Conservation (phyloP, 2,888 invertebrate species). For the Caenorhabditis angaria region DNA sequence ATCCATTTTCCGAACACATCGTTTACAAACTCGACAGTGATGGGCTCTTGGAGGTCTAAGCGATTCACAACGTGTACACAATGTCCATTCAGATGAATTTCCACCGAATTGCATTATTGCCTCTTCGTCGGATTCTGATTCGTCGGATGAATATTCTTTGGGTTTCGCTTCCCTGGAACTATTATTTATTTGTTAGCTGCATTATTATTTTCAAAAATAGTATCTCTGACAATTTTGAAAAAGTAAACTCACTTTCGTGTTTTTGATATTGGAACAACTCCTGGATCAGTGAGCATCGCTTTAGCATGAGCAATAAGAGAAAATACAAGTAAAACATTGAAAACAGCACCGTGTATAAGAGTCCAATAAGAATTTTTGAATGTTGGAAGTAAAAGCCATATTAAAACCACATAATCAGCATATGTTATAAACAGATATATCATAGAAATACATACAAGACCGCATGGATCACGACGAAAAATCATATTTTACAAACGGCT, state of each 20-base stretch:
- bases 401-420: slow-evolving; percentile 86
- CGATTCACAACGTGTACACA: slow-evolving; percentile 84
- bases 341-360: slow-evolving; percentile 82
- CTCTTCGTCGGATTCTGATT: slow-evolving; percentile 48
- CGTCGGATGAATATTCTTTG: slow-evolving; percentile 36
- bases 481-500: slow-evolving; percentile 9
- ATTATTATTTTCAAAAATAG: neutral
- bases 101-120: slow-evolving; percentile 31
- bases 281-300: slow-evolving; percentile 89
- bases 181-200: neutral
- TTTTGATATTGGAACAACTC: slow-evolving; percentile 81
- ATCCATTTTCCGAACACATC: slow-evolving; percentile 84
- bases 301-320: slow-evolving; percentile 83
- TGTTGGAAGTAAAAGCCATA: slow-evolving; percentile 84
- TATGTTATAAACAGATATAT: slow-evolving; percentile 85
- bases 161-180: neutral
- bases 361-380: slow-evolving; percentile 87
- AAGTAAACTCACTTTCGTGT: slow-evolving; percentile 80
- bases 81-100: slow-evolving; percentile 76
- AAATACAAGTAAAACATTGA: slow-evolving; percentile 83
- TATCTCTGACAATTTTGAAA: slow-evolving; percentile 2
- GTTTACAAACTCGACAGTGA: slow-evolving; percentile 86
- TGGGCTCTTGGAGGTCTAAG: slow-evolving; percentile 83
- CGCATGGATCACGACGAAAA: slow-evolving; percentile 85
- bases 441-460: slow-evolving; percentile 83